phyloP scores from a whole-genome alignment of 2,888 invertebrate genomes.

The Periphyllus acericola region DNA sequence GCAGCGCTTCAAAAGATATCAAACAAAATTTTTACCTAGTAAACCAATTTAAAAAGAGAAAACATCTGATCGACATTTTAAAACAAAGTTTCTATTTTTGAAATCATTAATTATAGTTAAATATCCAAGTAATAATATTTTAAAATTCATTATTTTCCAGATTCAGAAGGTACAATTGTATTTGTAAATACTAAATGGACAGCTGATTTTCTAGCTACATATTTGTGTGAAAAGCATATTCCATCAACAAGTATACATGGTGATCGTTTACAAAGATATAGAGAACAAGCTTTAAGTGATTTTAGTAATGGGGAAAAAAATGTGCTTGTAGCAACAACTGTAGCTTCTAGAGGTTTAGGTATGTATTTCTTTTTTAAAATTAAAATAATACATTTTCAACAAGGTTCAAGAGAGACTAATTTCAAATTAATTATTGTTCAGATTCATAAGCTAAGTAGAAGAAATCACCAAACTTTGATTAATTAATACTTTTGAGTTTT shows the following conservation, averaged over 20 bases:
- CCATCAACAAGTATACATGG: slow-evolving; percentile 80
- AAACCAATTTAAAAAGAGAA: slow-evolving; percentile 77
- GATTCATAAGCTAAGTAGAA: too few species aligned
- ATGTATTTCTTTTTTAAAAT: slow-evolving; percentile 64
- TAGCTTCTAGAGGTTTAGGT: slow-evolving; percentile 91
- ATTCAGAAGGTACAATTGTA: slow-evolving; percentile 74
- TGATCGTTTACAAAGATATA: slow-evolving; percentile 76
- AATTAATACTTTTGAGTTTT: too few species aligned
- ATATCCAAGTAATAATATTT: not conserved
- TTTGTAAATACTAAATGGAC: slow-evolving; percentile 92
- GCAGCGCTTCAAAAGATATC: slow-evolving; percentile 92
- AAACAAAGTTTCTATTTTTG: slow-evolving; percentile 67
- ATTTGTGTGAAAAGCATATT: slow-evolving; percentile 80
- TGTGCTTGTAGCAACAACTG: slow-evolving; percentile 93
- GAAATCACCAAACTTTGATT: too few species aligned
- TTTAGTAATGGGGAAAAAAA: slow-evolving; percentile 82
- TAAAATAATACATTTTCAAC: not conserved
- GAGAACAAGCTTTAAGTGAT: slow-evolving; percentile 79
- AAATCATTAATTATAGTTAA: not conserved
- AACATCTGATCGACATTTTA: slow-evolving; percentile 77
- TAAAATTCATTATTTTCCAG: slow-evolving; percentile 6
- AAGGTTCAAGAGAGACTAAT: not conserved
- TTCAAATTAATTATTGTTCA: not conserved
- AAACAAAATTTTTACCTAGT: slow-evolving; percentile 81
- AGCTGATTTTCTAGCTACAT: slow-evolving; percentile 89